phyloP scores from a whole-genome alignment of 2,113 vertebrate species.

The Semnornis frantzii region DNA sequence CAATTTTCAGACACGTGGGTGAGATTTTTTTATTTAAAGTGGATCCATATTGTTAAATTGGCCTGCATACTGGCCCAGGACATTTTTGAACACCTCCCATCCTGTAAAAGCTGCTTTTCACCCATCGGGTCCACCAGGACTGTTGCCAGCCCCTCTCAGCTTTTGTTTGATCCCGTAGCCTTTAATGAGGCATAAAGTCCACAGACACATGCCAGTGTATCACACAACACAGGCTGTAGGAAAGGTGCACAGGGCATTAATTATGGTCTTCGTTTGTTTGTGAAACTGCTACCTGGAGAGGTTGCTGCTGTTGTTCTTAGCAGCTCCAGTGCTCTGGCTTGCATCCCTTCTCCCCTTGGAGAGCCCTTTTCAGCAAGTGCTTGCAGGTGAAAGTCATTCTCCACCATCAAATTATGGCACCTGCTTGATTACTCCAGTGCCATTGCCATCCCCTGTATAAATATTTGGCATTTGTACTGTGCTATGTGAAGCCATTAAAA shows the following conservation, averaged over 20 bases:
- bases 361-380: background rate
- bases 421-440: background rate
- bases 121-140: background rate
- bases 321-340: background rate
- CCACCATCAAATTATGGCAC: background rate
- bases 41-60: background rate
- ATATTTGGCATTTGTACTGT: background rate
- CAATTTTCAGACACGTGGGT: background rate
- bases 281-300: background rate
- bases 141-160: background rate
- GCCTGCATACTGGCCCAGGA: background rate
- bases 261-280: background rate
- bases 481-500: constrained; percentile 36
- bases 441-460: background rate
- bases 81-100: background rate
- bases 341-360: background rate
- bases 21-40: background rate
- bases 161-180: background rate
- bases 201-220: background rate
- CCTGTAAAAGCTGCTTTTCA: background rate
- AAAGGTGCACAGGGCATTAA: background rate
- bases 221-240: background rate
- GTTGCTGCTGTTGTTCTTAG: background rate
- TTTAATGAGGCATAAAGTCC: background rate
- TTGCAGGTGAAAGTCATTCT: background rate